phyloP scores from a whole-genome alignment of 2,888 invertebrate species.

The Tetropium fuscum region DNA sequence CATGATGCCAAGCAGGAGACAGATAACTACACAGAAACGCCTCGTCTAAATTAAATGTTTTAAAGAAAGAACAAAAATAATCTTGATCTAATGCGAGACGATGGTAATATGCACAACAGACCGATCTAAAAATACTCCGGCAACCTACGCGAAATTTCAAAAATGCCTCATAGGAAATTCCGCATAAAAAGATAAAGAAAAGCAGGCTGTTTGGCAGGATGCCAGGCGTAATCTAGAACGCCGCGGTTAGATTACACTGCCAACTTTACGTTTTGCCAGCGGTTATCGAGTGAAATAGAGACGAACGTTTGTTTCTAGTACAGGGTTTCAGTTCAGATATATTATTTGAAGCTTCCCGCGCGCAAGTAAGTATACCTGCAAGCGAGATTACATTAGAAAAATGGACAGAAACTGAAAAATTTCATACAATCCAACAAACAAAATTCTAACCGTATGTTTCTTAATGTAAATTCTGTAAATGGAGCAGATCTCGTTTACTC shows the following conservation, averaged over 20 bases:
- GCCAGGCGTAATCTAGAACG: constrained; percentile 22
- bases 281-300: too few relatives aligned
- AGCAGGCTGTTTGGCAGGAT: constrained; percentile 7
- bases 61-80: constrained; percentile 17
- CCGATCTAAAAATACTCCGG: constrained; percentile 8
- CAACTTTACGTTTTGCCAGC: constrained; percentile 7
- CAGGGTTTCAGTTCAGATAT: too few relatives aligned
- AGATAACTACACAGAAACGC: not conserved
- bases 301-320: too few relatives aligned
- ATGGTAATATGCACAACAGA: constrained; percentile 17
- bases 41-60: not conserved
- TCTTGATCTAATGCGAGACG: constrained; percentile 26
- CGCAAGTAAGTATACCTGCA: too few relatives aligned
- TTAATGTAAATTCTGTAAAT: too few relatives aligned
- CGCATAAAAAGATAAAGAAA: constrained; percentile 23
- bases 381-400: too few relatives aligned
- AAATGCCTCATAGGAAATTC: constrained; percentile 28
- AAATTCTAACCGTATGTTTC: too few relatives aligned
- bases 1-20: constrained; percentile 6
- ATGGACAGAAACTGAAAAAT: too few relatives aligned
- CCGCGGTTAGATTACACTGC: constrained; percentile 1
- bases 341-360: too few relatives aligned
- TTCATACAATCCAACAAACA: too few relatives aligned
- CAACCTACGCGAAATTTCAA: constrained; percentile 22
- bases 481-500: too few relatives aligned